Evolutionary conservation across 2,888 invertebrate genomes (phyloP).

Genomic region (Dasypogon diadema): DNA sequence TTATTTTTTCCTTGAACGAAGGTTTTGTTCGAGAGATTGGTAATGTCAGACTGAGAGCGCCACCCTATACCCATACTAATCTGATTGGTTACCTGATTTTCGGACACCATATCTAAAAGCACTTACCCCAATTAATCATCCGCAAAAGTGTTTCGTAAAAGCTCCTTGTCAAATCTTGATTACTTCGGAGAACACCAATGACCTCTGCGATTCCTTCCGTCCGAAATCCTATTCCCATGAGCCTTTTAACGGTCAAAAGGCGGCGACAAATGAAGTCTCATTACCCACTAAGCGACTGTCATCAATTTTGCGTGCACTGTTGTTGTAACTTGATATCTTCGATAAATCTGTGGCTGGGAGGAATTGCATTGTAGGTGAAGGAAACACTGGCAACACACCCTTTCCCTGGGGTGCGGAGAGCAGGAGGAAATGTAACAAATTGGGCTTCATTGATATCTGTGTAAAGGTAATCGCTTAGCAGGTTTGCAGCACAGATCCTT

Average conservation of each 20-base stretch:
- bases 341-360: slow-evolving; percentile 25
- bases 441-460: slow-evolving; percentile 51
- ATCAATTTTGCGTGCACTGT: slow-evolving; percentile 41
- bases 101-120: no score
- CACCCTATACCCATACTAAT: no score
- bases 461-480: slow-evolving; percentile 47
- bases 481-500: neutral
- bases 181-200: no score
- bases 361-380: neutral
- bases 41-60: no score
- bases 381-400: neutral
- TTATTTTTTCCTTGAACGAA: no score
- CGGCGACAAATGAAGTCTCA: slow-evolving; percentile 45
- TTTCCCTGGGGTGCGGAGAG: neutral
- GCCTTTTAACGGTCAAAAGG: slow-evolving; percentile 12
- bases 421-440: slow-evolving; percentile 43
- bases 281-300: slow-evolving; percentile 33
- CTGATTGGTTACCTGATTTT: no score
- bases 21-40: no score
- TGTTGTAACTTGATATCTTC: slow-evolving; percentile 37
- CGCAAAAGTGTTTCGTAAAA: no score
- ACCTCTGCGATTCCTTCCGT: no score
- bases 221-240: slow-evolving; percentile 13
- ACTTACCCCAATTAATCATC: no score
- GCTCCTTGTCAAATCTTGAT: no score